A percentile compares a stretch with the other conserved stretches of the same genome.
phyloP scores from a whole-genome alignment of 2,113 vertebrate species.

The Vulpes ferrilata region DNA sequence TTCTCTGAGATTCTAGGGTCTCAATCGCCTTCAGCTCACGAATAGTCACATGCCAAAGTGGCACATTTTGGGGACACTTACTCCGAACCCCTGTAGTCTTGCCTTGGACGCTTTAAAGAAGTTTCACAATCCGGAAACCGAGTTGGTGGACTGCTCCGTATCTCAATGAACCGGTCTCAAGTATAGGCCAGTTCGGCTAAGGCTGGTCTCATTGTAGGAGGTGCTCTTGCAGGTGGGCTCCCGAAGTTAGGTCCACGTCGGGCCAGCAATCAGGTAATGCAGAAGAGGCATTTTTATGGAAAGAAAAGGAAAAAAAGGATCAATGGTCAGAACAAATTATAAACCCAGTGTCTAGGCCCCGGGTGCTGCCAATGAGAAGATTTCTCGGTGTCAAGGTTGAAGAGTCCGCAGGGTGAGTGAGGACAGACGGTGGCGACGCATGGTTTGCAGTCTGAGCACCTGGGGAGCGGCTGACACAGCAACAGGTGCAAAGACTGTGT shows the following conservation, averaged over 20 bases:
- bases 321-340: background rate
- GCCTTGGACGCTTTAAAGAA: background rate
- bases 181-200: background rate
- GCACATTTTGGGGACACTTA: background rate
- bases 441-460: background rate
- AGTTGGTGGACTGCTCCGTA: background rate
- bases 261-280: background rate
- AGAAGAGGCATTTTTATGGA: background rate
- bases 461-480: background rate
- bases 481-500: background rate
- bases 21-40: background rate
- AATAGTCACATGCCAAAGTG: background rate
- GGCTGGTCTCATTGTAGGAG: background rate
- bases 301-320: background rate
- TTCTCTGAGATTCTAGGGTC: background rate
- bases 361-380: background rate
- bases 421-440: background rate
- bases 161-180: background rate
- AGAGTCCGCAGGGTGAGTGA: background rate
- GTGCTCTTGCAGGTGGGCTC: background rate
- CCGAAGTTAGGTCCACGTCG: background rate
- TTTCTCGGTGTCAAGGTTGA: background rate
- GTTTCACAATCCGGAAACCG: background rate
- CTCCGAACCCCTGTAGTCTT: background rate
- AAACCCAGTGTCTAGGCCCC: background rate